Base-by-base conservation (phyloP, 2,888 invertebrate genomes). In the Herminia tarsipennalis region DNA sequence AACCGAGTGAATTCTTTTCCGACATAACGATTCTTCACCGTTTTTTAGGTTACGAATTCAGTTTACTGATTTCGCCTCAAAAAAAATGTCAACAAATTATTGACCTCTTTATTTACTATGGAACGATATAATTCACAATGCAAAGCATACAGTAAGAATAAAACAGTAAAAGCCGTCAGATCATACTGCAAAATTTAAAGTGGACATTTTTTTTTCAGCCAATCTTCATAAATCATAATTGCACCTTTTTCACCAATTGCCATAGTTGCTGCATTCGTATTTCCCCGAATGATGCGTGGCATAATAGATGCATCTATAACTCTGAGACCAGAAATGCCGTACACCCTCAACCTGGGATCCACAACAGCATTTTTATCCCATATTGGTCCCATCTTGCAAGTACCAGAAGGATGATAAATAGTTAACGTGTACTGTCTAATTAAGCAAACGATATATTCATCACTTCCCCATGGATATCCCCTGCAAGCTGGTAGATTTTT, bases 261-360 rank as follows among this genome's bases (percentile, higher is more conserved):
- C 5, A 96, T 94, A 0, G 93, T 92, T 0, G 96, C 95, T 0
- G 95, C 97, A 67, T 96, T 96, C 0, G 96, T 96, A 73, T 97
- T 97, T 0, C 95, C 96, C 52, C 95, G 94, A 0, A 94, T 88
- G 17, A 96, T 93, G 0, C 82, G 86, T 0, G 97, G 97, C 96
- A 97, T 97, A 24, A 97, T 94, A 3, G 96, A 95, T 0, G 95
- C 94, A 73, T 96, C 96, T 0, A 94, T 93, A 0, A 96, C 96
- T 37, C 96, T 88, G 0, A 95, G 71, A 2, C 92, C 81, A 3
- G 60, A 37, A 0, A 86, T 41, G 0, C 96, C 96, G 41, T 94
- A 92, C 0, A 96, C 94, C 34, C 88, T 90, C 2, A 96, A 76
- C 42, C 93, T 82, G 0, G 94, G 92, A 76, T 95, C 94, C 0